Conservation (phyloP, 2,888 invertebrate genomes). For the Euplagia quadripunctaria region DNA sequence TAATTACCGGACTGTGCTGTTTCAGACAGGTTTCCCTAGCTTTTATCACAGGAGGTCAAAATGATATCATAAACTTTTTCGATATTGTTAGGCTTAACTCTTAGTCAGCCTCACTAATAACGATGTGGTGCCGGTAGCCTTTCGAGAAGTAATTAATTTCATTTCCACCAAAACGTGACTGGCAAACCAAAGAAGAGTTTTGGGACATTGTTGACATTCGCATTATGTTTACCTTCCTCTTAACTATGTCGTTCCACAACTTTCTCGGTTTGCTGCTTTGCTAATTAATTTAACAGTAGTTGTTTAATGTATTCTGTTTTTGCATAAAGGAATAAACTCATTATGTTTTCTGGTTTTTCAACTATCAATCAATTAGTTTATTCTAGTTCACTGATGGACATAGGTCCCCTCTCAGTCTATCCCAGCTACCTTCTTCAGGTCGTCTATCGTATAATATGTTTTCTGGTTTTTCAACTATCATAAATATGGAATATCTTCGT, state of each 20-base stretch:
- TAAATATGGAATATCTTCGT: no score
- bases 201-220: conserved; percentile 44
- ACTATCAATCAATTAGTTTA: no score
- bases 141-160: conserved; percentile 50
- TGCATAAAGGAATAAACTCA: conserved; percentile 2
- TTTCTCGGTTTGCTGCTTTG: conserved; percentile 5
- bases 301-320: background rate
- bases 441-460: no score
- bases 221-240: conserved; percentile 35
- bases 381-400: no score
- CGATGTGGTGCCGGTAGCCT: conserved; percentile 34
- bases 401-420: no score
- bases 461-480: no score
- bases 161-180: conserved; percentile 51
- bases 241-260: conserved; percentile 35
- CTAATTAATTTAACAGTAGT: conserved; percentile 7
- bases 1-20: background rate
- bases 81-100: conserved; percentile 26
- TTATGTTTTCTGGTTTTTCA: background rate
- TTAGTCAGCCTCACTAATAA: conserved; percentile 43
- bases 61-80: conserved; percentile 29
- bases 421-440: no score
- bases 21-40: conserved; percentile 14
- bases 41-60: conserved; percentile 11
- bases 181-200: conserved; percentile 46